Conservation (phyloP, 1,140 invertebrate species). For the Dendrolimus kikuchii region DNA sequence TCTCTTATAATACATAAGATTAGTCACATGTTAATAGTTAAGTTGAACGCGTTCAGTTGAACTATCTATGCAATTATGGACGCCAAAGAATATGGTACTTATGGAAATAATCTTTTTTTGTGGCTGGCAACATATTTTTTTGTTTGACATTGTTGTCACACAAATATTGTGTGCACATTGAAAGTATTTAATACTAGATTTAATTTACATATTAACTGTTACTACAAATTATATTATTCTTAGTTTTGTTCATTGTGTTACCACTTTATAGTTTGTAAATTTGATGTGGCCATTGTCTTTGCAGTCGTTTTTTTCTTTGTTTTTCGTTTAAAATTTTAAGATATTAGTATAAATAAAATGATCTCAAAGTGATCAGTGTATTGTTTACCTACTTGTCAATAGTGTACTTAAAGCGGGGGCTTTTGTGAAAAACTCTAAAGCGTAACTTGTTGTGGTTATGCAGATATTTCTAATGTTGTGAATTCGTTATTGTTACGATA, state of each 20-base stretch:
- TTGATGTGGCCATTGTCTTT: conserved; percentile 50
- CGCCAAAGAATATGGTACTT: conserved; percentile 42
- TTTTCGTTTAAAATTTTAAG: conserved; percentile 51
- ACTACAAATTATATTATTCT: conserved; percentile 13
- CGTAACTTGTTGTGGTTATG: not conserved
- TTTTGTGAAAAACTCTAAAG: not conserved
- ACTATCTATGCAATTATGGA: conserved; percentile 33
- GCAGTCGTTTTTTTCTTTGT: conserved; percentile 32
- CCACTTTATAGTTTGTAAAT: conserved; percentile 33
- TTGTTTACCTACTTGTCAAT: conserved; percentile 65
- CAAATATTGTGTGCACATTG: conserved; percentile 24
- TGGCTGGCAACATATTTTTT: conserved; percentile 16
- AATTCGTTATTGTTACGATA: too few relatives aligned
- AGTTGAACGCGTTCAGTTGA: conserved; percentile 42
- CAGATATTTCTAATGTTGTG: conserved; percentile 6
- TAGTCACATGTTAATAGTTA: conserved; percentile 51
- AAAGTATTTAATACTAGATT: conserved; percentile 22
- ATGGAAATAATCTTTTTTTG: conserved; percentile 23
- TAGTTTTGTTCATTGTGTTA: conserved; percentile 44
- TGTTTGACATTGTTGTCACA: not conserved
- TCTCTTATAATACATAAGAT: conserved; percentile 46
- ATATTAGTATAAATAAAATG: conserved; percentile 52
- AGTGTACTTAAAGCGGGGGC: conserved; percentile 44
- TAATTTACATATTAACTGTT: conserved; percentile 15
- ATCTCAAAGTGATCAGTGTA: conserved; percentile 68